Conservation (phyloP, 2,888 invertebrate species). For the Lochmaea capreae region DNA sequence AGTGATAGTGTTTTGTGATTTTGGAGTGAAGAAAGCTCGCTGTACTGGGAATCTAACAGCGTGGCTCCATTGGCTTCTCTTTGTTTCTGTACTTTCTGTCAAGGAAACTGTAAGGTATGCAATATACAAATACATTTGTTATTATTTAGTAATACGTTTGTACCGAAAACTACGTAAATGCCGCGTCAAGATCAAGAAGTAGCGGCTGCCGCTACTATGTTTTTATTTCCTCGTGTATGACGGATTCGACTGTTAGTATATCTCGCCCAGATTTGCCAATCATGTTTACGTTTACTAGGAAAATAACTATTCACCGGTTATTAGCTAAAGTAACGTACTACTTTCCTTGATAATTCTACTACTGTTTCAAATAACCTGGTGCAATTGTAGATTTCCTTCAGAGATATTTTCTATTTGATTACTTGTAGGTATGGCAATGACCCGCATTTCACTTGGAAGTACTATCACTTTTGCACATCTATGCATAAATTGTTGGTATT, state of each 20-base stretch:
- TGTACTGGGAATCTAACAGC: constrained; percentile 63
- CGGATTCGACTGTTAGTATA: constrained; percentile 31
- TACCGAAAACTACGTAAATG: constrained; percentile 13
- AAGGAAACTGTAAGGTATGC: constrained; percentile 60
- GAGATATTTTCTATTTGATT: constrained; percentile 18
- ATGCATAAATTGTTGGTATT: neutral
- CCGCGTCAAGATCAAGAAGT: constrained; percentile 21
- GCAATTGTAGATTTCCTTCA: constrained; percentile 2
- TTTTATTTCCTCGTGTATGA: constrained; percentile 42
- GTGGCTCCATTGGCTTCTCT: constrained; percentile 66
- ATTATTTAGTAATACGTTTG: constrained; percentile 23
- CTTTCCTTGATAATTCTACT: neutral
- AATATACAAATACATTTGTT: constrained; percentile 31
- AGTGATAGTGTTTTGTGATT: constrained; percentile 62
- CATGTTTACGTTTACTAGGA: constrained; percentile 48
- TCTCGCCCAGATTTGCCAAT: constrained; percentile 53
- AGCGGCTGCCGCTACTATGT: constrained; percentile 24
- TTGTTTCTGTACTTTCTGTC: constrained; percentile 61
- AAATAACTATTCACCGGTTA: constrained; percentile 19
- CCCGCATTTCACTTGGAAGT: constrained; percentile 47
- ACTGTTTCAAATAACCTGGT: neutral
- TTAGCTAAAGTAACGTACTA: neutral
- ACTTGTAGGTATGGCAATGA: constrained; percentile 47
- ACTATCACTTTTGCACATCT: constrained; percentile 32
- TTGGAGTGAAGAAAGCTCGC: constrained; percentile 59